Conservation (phyloP, 1,140 invertebrate species). For the Ceratoteleas bidentatus region DNA sequence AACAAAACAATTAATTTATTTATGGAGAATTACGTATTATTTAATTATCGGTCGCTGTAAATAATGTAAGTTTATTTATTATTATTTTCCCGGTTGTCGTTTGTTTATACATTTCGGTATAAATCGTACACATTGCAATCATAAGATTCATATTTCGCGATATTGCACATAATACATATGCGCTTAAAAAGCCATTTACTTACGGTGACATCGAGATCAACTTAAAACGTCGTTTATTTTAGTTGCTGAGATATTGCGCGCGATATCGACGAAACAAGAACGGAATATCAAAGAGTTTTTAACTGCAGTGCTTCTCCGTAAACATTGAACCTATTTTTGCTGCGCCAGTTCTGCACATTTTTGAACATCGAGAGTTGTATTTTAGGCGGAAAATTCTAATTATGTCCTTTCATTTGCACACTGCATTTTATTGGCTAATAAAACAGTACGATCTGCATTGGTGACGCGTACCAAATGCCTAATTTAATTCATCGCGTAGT, state of each 20-base stretch:
- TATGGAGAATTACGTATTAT: too few relatives aligned
- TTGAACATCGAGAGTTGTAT: slow-evolving; percentile 2
- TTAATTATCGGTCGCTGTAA: too few relatives aligned
- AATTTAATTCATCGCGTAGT: slow-evolving; percentile 10
- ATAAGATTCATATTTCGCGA: neutral
- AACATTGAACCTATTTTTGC: neutral
- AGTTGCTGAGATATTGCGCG: slow-evolving; percentile 13
- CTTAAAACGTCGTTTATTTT: slow-evolving; percentile 33
- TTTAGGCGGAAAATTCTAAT: slow-evolving; percentile 27
- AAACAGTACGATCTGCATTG: neutral
- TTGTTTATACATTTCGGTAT: neutral
- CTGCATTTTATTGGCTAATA: neutral
- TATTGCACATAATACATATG: slow-evolving; percentile 6
- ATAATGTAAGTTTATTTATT: neutral
- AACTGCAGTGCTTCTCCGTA: slow-evolving; percentile 4
- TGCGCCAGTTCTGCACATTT: neutral
- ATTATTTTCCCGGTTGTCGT: neutral
- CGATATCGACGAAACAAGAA: slow-evolving; percentile 27
- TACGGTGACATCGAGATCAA: slow-evolving; percentile 18
- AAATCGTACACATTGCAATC: neutral
- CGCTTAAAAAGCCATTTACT: slow-evolving; percentile 25
- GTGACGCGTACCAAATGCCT: slow-evolving; percentile 9
- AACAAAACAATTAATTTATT: too few relatives aligned
- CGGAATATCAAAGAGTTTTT: slow-evolving; percentile 32
- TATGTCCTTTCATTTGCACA: neutral